phyloP scores from a whole-genome alignment of 2,797 vertebrate species.

The Artibeus jamaicensis region DNA sequence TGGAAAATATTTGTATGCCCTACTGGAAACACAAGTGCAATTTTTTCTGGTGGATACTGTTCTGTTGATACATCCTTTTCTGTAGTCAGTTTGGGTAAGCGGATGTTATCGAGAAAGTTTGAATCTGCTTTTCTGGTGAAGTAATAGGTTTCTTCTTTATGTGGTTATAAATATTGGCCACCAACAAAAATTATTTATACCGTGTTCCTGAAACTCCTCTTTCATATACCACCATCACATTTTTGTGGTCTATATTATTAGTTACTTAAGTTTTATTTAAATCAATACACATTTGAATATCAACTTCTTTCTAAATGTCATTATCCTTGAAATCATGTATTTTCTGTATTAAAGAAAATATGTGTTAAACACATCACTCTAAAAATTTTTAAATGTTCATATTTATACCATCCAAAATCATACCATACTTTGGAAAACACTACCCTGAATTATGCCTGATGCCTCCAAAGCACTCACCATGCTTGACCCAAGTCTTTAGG shows the following conservation, averaged over 20 bases:
- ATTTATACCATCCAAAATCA: not conserved
- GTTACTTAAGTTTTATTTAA: not conserved
- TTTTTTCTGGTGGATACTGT: not conserved
- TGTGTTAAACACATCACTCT: not conserved
- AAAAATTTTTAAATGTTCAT: not conserved
- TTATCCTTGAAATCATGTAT: not conserved
- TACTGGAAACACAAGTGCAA: not conserved
- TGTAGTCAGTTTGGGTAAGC: not conserved
- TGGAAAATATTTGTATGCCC: not conserved
- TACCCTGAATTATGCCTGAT: not conserved
- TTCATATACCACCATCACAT: not conserved
- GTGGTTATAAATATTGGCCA: not conserved
- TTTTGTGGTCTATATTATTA: not conserved
- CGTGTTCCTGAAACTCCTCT: not conserved
- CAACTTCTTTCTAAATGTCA: not conserved
- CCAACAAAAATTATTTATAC: not conserved
- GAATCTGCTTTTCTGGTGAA: not conserved
- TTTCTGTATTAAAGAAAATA: conserved; percentile 5
- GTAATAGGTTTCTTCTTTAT: not conserved
- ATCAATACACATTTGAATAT: not conserved
- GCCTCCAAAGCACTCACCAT: not conserved
- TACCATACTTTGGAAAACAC: not conserved
- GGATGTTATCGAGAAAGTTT: not conserved
- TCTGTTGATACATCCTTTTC: not conserved
- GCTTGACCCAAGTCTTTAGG: not conserved